Percentiles rank a stretch among this genome's conserved stretches.
phyloP scores from a whole-genome alignment of 2,888 invertebrate genomes.

The Branchinecta sandiegonensis region DNA sequence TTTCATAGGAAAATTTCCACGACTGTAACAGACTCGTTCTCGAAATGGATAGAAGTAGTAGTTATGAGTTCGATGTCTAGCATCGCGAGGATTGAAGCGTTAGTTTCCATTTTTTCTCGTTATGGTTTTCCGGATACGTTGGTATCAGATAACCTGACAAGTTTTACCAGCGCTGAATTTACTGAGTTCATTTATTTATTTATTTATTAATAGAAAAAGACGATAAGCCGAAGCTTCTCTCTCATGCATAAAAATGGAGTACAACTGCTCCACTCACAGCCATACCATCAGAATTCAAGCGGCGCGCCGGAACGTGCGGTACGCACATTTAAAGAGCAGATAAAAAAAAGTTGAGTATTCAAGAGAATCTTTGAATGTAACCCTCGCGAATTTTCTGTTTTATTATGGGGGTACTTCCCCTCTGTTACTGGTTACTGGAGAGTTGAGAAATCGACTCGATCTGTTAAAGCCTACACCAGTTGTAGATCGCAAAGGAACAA shows the following conservation, averaged over 20 bases:
- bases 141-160: constrained; percentile 3
- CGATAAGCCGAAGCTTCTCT: too few relatives aligned
- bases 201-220: too few relatives aligned
- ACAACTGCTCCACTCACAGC: neutral
- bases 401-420: neutral
- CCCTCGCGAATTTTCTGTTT: neutral
- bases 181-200: too few relatives aligned
- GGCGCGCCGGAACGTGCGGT: constrained; percentile 9
- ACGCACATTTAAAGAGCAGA: constrained; percentile 11
- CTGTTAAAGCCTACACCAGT: too few relatives aligned
- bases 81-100: too few relatives aligned
- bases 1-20: constrained; percentile 10
- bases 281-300: constrained; percentile 8
- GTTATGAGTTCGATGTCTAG: constrained; percentile 2
- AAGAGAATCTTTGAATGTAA: neutral
- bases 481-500: too few relatives aligned
- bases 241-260: too few relatives aligned
- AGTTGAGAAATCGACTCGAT: too few relatives aligned
- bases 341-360: neutral
- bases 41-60: constrained; percentile 7
- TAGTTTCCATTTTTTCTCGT: constrained; percentile 5
- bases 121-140: constrained; percentile 7
- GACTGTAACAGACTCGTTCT: neutral
- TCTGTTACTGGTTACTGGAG: neutral
- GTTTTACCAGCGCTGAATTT: constrained; percentile 6